Percentiles rank a stretch among this genome's conserved stretches.
phyloP scores from a whole-genome alignment of 1,140 invertebrate species.

The Leucophenga varia region DNA sequence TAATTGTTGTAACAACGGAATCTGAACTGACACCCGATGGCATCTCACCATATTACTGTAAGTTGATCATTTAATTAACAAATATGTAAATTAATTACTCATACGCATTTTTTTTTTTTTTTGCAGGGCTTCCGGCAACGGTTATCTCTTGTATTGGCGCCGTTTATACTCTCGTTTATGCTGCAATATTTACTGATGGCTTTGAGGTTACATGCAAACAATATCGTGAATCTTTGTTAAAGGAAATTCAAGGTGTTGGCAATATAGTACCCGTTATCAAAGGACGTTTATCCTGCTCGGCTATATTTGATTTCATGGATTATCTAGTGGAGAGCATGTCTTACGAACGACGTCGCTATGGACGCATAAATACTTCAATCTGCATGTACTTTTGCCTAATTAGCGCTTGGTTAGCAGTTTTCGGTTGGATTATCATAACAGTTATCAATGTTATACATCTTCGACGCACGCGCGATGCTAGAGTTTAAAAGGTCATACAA shows the following conservation, averaged over 20 bases:
- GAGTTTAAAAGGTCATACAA: conserved; percentile 26
- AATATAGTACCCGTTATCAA: conserved; percentile 65
- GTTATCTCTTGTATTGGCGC: conserved; percentile 62
- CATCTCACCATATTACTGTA: conserved; percentile 64
- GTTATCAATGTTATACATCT: conserved; percentile 61
- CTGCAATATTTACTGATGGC: conserved; percentile 66
- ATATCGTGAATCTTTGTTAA: conserved; percentile 63
- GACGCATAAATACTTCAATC: conserved; percentile 65
- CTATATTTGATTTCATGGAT: conserved; percentile 74
- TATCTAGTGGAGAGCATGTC: conserved; percentile 64
- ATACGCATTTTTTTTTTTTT: neutral
- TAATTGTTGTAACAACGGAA: conserved; percentile 62
- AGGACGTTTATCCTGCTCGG: conserved; percentile 64
- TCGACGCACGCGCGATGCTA: conserved; percentile 39
- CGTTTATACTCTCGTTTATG: conserved; percentile 64
- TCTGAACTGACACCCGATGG: conserved; percentile 58
- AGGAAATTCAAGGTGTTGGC: conserved; percentile 61
- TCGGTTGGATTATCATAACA: conserved; percentile 59
- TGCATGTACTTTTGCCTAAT: conserved; percentile 63
- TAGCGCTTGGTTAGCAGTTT: conserved; percentile 63
- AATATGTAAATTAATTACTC: neutral
- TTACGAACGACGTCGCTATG: conserved; percentile 61
- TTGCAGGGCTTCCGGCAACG: conserved; percentile 55
- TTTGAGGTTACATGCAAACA: conserved; percentile 69
- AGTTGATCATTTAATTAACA: no score